A percentile compares a stretch with the other conserved stretches of the same genome.
phyloP scores from a whole-genome alignment of 2,888 invertebrate species.

The Callimorpha dominula region DNA sequence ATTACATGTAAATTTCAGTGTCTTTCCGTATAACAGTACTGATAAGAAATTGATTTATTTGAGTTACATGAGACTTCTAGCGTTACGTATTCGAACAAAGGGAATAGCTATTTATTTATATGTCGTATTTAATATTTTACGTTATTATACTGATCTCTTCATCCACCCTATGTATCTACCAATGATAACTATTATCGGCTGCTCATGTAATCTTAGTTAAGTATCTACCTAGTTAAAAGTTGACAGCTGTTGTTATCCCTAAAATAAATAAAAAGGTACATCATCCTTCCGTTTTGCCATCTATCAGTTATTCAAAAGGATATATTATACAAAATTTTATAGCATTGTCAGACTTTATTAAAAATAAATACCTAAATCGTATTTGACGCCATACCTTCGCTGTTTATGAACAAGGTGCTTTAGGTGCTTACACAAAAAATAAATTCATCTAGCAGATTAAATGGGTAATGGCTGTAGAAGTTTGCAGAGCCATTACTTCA shows the following conservation, averaged over 20 bases:
- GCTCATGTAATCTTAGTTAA: no score
- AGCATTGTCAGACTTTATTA: neutral
- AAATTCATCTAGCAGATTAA: neutral
- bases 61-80: neutral
- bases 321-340: neutral
- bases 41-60: slow-evolving; percentile 12
- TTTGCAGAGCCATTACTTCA: neutral
- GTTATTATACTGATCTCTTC: no score
- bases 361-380: neutral
- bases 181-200: no score
- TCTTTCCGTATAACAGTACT: neutral
- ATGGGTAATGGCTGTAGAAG: neutral
- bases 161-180: no score
- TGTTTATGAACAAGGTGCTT: neutral
- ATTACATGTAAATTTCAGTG: slow-evolving; percentile 12
- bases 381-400: neutral
- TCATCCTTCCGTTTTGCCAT: no score
- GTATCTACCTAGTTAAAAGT: no score
- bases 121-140: neutral
- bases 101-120: neutral
- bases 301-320: no score
- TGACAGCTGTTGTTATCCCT: no score
- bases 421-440: neutral
- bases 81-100: neutral
- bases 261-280: no score